phyloP scores from a whole-genome alignment of 2,113 vertebrate genomes.

The Cottus gobio region DNA sequence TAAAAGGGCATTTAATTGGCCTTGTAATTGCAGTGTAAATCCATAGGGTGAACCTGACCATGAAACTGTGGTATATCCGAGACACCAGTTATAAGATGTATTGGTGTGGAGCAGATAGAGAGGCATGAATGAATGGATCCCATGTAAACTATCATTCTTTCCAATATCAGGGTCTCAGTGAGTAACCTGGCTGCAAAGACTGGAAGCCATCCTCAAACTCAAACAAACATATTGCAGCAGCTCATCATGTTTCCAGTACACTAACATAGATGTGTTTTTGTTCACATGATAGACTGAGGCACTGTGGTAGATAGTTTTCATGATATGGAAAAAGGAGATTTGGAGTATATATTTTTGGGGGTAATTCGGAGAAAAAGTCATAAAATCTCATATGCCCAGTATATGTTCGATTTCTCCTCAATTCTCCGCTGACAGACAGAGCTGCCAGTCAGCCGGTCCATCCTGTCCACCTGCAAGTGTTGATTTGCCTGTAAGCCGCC shows the following conservation, averaged over 20 bases:
- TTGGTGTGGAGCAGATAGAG: constrained; percentile 55
- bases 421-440: constrained; percentile 65
- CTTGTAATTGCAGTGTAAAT: constrained; percentile 73
- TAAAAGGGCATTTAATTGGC: constrained; percentile 68
- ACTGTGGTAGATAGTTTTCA: background rate
- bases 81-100: constrained; percentile 19
- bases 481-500: constrained; percentile 71
- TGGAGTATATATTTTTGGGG: constrained; percentile 7
- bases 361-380: constrained; percentile 24
- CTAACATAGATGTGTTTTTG: background rate
- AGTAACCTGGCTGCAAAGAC: constrained; percentile 15
- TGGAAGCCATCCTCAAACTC: too few species aligned
- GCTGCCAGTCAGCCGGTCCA: constrained; percentile 63
- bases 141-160: background rate
- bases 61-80: constrained; percentile 40
- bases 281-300: background rate
- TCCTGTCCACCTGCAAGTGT: constrained; percentile 71
- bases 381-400: constrained; percentile 17
- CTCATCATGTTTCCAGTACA: constrained; percentile 11
- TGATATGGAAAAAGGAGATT: background rate
- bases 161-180: background rate
- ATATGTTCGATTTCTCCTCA: constrained; percentile 57
- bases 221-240: background rate
- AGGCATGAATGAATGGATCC: constrained; percentile 19
- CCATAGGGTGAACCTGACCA: constrained; percentile 35